Conservation (phyloP, 2,113 vertebrate genomes). For the Gadus chalcogrammus region DNA sequence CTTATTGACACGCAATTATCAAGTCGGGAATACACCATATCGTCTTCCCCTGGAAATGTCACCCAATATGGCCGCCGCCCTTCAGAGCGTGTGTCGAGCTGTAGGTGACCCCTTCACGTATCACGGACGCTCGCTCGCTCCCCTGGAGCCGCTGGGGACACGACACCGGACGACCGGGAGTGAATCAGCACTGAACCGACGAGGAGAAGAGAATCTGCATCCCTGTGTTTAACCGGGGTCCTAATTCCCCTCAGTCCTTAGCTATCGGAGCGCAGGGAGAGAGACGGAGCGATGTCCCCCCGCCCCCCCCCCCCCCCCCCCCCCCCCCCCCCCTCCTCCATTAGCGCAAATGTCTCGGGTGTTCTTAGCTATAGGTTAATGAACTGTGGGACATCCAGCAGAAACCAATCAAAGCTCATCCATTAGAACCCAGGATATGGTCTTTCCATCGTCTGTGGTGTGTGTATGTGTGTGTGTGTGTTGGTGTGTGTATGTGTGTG, state of each 20-base stretch:
- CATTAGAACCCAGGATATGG: constrained; percentile 54
- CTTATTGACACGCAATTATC: constrained; percentile 65
- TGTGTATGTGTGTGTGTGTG: no score
- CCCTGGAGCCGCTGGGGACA: constrained; percentile 45
- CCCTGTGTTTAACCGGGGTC: constrained; percentile 56
- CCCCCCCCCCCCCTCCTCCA: constrained; percentile 64
- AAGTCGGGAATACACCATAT: constrained; percentile 47
- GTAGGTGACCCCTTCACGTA: constrained; percentile 45
- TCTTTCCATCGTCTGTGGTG: constrained; percentile 8
- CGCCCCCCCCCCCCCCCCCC: constrained; percentile 68
- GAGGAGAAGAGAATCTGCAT: constrained; percentile 56
- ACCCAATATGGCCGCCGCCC: constrained; percentile 39
- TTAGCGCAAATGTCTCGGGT: constrained; percentile 69
- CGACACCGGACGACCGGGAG: constrained; percentile 45
- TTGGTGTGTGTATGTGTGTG: constrained; percentile 26
- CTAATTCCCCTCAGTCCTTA: constrained; percentile 75
- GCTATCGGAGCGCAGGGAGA: constrained; percentile 50
- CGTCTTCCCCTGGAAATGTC: constrained; percentile 55
- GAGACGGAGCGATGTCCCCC: constrained; percentile 1
- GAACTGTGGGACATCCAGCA: constrained; percentile 65
- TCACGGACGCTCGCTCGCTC: constrained; percentile 28
- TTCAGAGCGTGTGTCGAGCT: neutral
- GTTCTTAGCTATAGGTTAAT: constrained; percentile 73
- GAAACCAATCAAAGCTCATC: constrained; percentile 64
- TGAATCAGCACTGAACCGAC: constrained; percentile 67